phyloP scores from a whole-genome alignment of 2,797 vertebrate genomes.

The Heliangelus exortis region DNA sequence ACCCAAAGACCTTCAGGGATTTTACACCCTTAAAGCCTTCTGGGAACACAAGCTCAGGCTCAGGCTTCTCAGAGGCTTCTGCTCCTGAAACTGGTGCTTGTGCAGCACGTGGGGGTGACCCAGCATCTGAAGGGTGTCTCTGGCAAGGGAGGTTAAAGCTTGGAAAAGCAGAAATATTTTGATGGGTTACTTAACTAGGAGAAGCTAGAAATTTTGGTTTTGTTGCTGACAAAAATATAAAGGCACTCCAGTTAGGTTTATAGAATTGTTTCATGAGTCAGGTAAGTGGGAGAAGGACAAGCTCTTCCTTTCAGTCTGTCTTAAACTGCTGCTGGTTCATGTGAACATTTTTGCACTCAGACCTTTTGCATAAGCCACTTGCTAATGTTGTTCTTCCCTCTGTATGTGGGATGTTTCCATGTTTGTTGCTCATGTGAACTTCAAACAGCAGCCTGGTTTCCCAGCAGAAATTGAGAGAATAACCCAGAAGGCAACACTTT shows the following conservation, averaged over 20 bases:
- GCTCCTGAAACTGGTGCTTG: background rate
- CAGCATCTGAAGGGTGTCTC: background rate
- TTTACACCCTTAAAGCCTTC: background rate
- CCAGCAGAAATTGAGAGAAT: background rate
- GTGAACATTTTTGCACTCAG: background rate
- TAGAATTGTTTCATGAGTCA: background rate
- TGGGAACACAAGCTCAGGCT: background rate
- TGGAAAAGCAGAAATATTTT: background rate
- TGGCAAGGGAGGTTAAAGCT: background rate
- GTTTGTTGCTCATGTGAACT: background rate
- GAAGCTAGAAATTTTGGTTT: background rate
- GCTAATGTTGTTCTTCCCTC: background rate
- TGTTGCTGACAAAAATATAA: background rate
- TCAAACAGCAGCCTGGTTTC: background rate
- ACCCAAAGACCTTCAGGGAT: background rate
- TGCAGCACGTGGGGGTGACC: background rate
- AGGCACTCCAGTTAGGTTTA: background rate
- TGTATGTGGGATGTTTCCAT: background rate
- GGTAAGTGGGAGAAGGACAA: background rate
- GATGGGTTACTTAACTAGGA: background rate
- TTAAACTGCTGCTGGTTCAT: background rate
- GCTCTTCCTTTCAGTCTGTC: background rate
- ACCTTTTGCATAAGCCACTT: background rate
- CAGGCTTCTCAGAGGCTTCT: background rate
- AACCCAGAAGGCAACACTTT: background rate